phyloP scores from a whole-genome alignment of 1,140 invertebrate genomes.

The Gryon sp. region DNA sequence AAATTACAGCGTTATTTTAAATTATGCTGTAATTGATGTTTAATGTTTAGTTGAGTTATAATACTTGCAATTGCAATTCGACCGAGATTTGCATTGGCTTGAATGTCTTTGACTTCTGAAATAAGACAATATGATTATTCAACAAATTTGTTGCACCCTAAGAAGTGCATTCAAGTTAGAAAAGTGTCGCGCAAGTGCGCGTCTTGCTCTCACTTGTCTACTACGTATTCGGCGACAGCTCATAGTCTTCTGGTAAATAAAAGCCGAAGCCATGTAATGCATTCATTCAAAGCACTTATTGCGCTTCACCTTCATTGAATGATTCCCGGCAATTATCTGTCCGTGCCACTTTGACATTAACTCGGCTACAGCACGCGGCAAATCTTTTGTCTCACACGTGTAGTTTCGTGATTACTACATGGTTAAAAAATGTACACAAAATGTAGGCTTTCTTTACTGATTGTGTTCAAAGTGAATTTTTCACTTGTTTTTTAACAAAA shows the following conservation, averaged over 20 bases:
- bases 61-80: conserved; percentile 7
- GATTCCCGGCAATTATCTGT: conserved; percentile 57
- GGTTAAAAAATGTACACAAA: no score
- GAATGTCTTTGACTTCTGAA: neutral
- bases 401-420: conserved; percentile 1
- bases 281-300: conserved; percentile 52
- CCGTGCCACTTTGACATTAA: conserved; percentile 45
- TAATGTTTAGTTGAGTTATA: no score
- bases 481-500: no score
- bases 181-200: conserved; percentile 18
- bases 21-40: no score
- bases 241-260: conserved; percentile 48
- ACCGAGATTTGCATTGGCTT: neutral
- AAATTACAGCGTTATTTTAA: no score
- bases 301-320: conserved; percentile 42
- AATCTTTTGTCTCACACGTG: conserved; percentile 32
- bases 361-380: conserved; percentile 28
- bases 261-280: conserved; percentile 48
- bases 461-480: no score
- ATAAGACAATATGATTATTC: conserved; percentile 17
- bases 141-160: conserved; percentile 24
- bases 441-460: no score
- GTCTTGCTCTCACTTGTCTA: neutral
- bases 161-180: conserved; percentile 20
- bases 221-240: neutral